phyloP scores from a whole-genome alignment of 2,888 invertebrate genomes.

The Tenodera sinensis region DNA sequence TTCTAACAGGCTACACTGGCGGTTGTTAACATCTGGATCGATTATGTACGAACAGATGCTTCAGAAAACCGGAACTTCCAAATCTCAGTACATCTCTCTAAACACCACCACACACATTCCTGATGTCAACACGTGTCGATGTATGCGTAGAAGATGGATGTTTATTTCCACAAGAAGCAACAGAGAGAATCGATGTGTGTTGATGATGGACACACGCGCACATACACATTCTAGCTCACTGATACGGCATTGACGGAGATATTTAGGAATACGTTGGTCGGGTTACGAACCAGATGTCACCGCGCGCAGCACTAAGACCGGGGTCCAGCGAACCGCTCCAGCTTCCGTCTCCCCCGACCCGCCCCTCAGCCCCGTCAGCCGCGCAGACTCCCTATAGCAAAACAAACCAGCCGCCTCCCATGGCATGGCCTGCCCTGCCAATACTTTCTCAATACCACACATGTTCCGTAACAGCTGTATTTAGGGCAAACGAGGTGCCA shows the following conservation, averaged over 20 bases:
- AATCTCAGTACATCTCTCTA: background rate
- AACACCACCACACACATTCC: background rate
- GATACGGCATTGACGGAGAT: background rate
- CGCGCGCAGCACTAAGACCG: background rate
- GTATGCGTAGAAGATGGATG: background rate
- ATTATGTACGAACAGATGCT: background rate
- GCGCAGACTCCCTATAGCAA: background rate
- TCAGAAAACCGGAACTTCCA: background rate
- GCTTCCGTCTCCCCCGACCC: background rate
- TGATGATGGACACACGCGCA: background rate
- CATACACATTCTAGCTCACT: background rate
- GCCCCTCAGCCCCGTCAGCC: background rate
- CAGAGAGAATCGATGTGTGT: background rate
- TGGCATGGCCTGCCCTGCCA: background rate
- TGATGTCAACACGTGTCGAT: background rate
- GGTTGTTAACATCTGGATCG: no score
- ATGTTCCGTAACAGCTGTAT: background rate
- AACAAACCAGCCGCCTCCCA: background rate
- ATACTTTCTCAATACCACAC: background rate
- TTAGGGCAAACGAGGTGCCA: no score
- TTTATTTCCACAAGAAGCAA: background rate
- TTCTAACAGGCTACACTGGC: background rate
- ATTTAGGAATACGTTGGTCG: background rate
- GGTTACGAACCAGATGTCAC: background rate
- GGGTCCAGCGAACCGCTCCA: slow-evolving; percentile 8